phyloP scores from a whole-genome alignment of 2,113 vertebrate genomes.

The Myiozetetes cayanensis region DNA sequence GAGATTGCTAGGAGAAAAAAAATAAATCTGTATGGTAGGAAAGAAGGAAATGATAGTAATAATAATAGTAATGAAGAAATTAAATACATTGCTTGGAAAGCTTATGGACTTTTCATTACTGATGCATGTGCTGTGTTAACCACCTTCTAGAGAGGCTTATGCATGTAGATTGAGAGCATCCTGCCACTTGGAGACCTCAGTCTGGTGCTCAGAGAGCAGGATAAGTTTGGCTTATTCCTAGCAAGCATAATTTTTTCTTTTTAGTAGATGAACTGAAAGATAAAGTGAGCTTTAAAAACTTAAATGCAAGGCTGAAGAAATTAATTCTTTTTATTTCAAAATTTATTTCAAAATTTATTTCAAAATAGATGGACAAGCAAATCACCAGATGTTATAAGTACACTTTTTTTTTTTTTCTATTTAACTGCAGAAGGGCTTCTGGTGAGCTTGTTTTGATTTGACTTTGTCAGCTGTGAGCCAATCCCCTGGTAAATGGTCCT shows the following conservation, averaged over 20 bases:
- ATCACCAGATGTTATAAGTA: background rate
- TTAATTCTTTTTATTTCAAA: background rate
- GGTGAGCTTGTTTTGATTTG: background rate
- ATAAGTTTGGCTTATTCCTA: background rate
- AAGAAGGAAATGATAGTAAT: background rate
- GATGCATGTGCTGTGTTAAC: background rate
- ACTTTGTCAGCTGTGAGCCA: background rate
- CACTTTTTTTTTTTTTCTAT: background rate
- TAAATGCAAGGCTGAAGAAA: background rate
- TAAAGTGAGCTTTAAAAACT: background rate
- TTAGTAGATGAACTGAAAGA: background rate
- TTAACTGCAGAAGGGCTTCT: background rate
- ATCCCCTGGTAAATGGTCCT: background rate
- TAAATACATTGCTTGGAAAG: background rate
- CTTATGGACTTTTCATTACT: background rate
- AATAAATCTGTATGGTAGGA: background rate
- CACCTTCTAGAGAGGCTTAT: background rate
- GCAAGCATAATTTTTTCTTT: background rate
- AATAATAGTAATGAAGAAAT: background rate
- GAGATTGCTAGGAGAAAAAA: background rate
- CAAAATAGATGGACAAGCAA: background rate
- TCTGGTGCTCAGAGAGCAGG: background rate
- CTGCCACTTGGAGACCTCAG: background rate
- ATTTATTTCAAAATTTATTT: background rate
- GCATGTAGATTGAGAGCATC: background rate